phyloP scores from a whole-genome alignment of 2,888 invertebrate genomes.

The Drosophila flavopinicola region DNA sequence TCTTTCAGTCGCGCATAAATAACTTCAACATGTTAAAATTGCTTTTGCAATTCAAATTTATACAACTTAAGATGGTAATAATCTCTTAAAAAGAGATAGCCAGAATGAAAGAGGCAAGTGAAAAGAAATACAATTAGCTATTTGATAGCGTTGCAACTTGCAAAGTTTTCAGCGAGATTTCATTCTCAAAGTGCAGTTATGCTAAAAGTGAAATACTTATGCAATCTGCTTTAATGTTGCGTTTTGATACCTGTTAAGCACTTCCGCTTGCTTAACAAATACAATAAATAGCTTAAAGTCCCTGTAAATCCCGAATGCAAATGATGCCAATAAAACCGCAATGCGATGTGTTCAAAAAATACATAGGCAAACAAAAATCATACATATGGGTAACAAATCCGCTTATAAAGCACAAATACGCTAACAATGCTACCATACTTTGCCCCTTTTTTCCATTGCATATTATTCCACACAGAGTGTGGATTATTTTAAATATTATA shows the following conservation, averaged over 20 bases:
- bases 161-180: neutral
- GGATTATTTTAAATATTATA: neutral
- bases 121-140: constrained; percentile 8
- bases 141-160: constrained; percentile 5
- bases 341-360: constrained; percentile 1
- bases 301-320: neutral
- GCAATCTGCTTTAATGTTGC: too few species aligned
- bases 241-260: neutral
- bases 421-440: constrained; percentile 9
- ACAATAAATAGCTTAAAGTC: neutral
- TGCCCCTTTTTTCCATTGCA: neutral
- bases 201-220: too few species aligned
- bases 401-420: constrained; percentile 35
- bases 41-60: constrained; percentile 49
- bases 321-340: constrained; percentile 3
- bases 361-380: constrained; percentile 2
- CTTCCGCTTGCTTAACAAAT: neutral
- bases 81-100: neutral
- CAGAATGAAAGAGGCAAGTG: neutral
- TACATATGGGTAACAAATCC: constrained; percentile 30
- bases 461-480: neutral
- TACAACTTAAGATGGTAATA: constrained; percentile 17
- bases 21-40: constrained; percentile 26
- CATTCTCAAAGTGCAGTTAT: neutral
- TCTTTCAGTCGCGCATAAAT: constrained; percentile 14